These are phyloP conservation scores for Ornithorhynchus anatinus DNA, from an alignment of 2,113 vertebrate species.

Conservation along the genomic window DNA sequence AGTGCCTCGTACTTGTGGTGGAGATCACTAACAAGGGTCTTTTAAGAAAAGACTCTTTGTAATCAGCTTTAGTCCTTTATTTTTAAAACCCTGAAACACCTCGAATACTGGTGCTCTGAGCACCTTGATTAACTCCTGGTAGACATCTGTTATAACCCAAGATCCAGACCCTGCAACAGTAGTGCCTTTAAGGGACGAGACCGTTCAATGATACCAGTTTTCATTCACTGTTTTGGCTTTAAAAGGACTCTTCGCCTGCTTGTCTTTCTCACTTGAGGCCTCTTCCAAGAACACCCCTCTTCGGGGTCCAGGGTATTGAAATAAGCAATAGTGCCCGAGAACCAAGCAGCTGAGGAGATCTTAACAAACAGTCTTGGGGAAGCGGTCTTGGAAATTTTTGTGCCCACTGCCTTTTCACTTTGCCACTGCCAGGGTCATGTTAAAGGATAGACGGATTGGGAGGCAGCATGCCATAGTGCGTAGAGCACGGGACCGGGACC, in stretches of 20 bases:
- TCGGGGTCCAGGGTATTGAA: background rate
- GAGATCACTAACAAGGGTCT: background rate
- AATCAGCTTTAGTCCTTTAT: background rate
- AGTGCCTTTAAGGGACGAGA: background rate
- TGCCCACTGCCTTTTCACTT: background rate
- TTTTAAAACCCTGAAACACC: background rate
- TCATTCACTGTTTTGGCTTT: background rate
- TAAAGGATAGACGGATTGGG: background rate
- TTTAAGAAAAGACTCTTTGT: no score
- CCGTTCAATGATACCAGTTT: background rate
- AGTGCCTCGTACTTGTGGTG: background rate
- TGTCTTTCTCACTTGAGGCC: background rate
- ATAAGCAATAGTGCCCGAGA: background rate
- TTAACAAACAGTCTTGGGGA: background rate
- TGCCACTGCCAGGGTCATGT: background rate
- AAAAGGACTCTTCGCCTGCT: background rate
- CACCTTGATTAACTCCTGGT: no score
- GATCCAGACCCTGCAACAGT: background rate
- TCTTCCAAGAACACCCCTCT: background rate
- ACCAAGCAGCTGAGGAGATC: background rate
- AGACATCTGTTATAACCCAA: no score
- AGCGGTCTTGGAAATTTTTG: fast-evolving
- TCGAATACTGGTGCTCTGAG: background rate
- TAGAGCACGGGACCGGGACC: no score
- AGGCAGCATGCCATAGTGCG: no score